phyloP scores from a whole-genome alignment of 2,113 vertebrate species.

The Pelvicachromis taeniatus region DNA sequence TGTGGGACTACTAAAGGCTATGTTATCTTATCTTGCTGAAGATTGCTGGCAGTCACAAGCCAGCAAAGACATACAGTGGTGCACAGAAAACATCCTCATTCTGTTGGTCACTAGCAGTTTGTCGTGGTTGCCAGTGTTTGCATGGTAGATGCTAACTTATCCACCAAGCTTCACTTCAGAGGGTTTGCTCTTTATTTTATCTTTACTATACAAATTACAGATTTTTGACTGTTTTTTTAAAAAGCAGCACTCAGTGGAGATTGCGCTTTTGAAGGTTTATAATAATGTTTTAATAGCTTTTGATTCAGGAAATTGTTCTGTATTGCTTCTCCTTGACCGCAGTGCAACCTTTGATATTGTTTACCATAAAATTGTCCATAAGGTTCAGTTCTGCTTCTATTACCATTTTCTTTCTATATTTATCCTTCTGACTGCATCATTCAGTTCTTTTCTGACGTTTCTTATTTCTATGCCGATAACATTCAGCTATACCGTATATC shows the following conservation, averaged over 20 bases:
- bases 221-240: not conserved
- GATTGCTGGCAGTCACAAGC: not conserved
- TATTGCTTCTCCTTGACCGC: not conserved
- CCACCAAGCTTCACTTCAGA: not conserved
- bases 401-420: not conserved
- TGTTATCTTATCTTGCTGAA: not conserved
- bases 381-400: not conserved
- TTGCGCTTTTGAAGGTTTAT: not conserved
- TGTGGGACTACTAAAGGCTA: not conserved
- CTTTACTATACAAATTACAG: not conserved
- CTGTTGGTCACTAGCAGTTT: not conserved
- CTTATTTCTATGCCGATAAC: not conserved
- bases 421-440: not conserved
- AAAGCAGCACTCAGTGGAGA: not conserved
- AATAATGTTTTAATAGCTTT: not conserved
- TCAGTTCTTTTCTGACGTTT: not conserved
- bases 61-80: not conserved
- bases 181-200: not conserved
- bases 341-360: not conserved
- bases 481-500: too few species aligned
- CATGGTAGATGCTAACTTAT: not conserved
- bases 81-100: not conserved
- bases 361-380: not conserved
- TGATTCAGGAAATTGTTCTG: not conserved
- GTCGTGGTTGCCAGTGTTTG: not conserved